Percentiles rank a stretch among this genome's conserved stretches.
These are phyloP conservation scores for Nineta flava DNA, from an alignment of 2,888 invertebrate genomes.

Conservation along the genomic window DNA sequence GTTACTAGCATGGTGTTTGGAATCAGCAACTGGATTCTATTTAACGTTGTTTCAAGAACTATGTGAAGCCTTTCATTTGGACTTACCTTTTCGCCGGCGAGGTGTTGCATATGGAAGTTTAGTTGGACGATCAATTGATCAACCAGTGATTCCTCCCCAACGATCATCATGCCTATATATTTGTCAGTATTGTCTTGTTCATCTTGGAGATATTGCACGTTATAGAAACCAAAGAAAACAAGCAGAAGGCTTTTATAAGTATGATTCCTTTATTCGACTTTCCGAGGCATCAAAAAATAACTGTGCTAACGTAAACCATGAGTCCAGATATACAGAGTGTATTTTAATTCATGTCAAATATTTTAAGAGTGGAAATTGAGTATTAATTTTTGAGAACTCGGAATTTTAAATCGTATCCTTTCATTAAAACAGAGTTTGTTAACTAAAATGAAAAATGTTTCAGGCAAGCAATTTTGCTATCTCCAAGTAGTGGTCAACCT, in stretches of 20 bases:
- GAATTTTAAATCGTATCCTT: too few species aligned
- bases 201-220: slow-evolving; percentile 73
- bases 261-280: slow-evolving; percentile 9
- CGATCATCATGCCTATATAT: slow-evolving; percentile 66
- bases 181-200: slow-evolving; percentile 78
- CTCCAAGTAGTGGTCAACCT: slow-evolving; percentile 69
- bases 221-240: slow-evolving; percentile 67
- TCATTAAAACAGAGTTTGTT: too few species aligned
- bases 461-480: slow-evolving; percentile 56
- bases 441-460: slow-evolving; percentile 5
- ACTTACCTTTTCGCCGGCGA: slow-evolving; percentile 54
- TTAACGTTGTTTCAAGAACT: slow-evolving; percentile 65
- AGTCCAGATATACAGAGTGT: too few species aligned
- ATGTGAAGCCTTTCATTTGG: slow-evolving; percentile 64
- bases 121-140: slow-evolving; percentile 15
- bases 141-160: slow-evolving; percentile 30
- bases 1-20: slow-evolving; percentile 62
- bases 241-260: slow-evolving; percentile 72
- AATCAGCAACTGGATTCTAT: slow-evolving; percentile 76
- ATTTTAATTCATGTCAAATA: too few species aligned
- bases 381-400: too few species aligned
- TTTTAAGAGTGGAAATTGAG: too few species aligned
- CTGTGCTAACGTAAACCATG: too few species aligned
- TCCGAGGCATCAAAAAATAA: not conserved
- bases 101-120: slow-evolving; percentile 24